Base-by-base conservation (phyloP, 2,888 invertebrate genomes). In the Orgyia antiqua region DNA sequence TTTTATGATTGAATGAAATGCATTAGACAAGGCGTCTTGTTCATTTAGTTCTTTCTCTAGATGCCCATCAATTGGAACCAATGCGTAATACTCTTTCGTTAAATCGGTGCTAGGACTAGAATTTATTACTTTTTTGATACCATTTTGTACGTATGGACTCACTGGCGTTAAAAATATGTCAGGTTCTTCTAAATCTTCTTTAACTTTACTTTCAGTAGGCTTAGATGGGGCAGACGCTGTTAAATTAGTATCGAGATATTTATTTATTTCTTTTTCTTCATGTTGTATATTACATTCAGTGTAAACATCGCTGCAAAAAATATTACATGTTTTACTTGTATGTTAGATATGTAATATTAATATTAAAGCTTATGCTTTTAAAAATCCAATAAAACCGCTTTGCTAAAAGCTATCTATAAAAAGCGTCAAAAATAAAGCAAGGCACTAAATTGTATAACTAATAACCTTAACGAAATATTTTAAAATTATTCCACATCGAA, bases 21-120 rank as follows among this genome's bases (percentile, higher is more conserved):
- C 87, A 57, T 72, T 70, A 23, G 86, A 84, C 20, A 88, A 66
- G 24, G 70, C 80, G 56, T 88, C 88, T 58, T 88, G 88, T 60
- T 88, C 88, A 13, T 68, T 76, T 10, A 88, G 68, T 58, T 88
- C 88, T 53, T 77, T 80, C 27, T 88, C 87, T 46, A 88, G 56
- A 39, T 69, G 70, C 17, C 63, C 62, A 29, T 82, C 80, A 40
- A 77, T 70, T 13, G 77, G 75, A 20, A 77, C 75, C 43, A 77
- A 49, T 24, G 76, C 74, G 56, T 83, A 80, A 42, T 80, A 83
- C 50, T 82, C 78, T 53, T 70, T 80, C 24, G 67, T 79, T 33
- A 82, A 44, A 43, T 80, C 80, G 20, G 72, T 80, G 39, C 73
- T 79, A 15, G 79, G 80, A 65, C 77, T 82, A 38, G 73, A 64